These are phyloP conservation scores for Sorex fumeus DNA, from an alignment of 2,113 vertebrate species.

Conservation along the genomic window DNA sequence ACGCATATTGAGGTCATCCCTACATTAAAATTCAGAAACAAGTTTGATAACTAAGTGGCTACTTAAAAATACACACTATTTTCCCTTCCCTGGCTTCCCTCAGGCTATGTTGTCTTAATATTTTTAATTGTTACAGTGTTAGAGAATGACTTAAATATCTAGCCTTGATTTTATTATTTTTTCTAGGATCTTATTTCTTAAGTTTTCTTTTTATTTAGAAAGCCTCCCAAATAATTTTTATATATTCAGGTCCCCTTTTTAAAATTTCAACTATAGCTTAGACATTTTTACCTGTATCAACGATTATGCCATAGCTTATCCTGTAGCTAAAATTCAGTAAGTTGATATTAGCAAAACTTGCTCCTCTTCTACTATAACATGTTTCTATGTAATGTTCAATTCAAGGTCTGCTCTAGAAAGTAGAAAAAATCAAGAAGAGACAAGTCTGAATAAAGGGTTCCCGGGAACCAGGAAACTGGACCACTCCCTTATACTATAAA, in stretches of 20 bases:
- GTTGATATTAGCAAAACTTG: slow-evolving; percentile 19
- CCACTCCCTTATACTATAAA: too few species aligned
- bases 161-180: slow-evolving; percentile 43
- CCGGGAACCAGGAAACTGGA: background rate
- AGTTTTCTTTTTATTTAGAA: slow-evolving; percentile 51
- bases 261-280: background rate
- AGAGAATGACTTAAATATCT: slow-evolving; percentile 39
- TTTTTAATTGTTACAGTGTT: slow-evolving; percentile 52
- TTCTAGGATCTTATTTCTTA: slow-evolving; percentile 35
- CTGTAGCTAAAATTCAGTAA: slow-evolving; percentile 36
- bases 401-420: slow-evolving; percentile 12
- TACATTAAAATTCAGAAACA: slow-evolving; percentile 58
- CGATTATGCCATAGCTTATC: background rate
- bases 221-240: slow-evolving; percentile 53
- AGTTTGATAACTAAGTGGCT: slow-evolving; percentile 50
- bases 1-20: slow-evolving; percentile 56
- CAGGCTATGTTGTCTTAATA: background rate
- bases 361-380: slow-evolving; percentile 49
- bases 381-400: slow-evolving; percentile 61
- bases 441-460: slow-evolving; percentile 21
- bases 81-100: slow-evolving; percentile 9
- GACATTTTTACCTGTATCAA: background rate
- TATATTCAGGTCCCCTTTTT: background rate
- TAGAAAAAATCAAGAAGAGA: slow-evolving; percentile 25
- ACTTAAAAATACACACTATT: slow-evolving; percentile 21